Conservation (phyloP, 2,888 invertebrate species). For the Thera britannica region DNA sequence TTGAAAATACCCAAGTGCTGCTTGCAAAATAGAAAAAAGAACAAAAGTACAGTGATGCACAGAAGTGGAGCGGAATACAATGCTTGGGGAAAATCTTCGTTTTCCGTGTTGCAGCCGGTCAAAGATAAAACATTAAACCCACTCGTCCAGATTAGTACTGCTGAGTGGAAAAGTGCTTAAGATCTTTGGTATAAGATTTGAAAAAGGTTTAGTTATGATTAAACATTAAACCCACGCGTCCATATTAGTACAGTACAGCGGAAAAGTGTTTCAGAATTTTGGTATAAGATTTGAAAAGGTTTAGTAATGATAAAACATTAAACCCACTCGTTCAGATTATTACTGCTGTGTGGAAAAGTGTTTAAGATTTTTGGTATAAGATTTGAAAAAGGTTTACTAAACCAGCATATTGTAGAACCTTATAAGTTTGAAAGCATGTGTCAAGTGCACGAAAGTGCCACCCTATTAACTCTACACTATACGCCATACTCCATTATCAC, state of each 20-base stretch:
- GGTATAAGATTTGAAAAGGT: too few relatives aligned
- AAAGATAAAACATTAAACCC: conserved; percentile 25
- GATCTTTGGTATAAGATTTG: too few relatives aligned
- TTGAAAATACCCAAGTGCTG: conserved; percentile 14
- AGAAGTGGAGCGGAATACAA: conserved; percentile 22
- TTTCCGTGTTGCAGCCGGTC: conserved; percentile 22
- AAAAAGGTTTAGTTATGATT: too few relatives aligned
- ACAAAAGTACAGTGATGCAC: conserved; percentile 26
- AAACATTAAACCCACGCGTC: too few relatives aligned
- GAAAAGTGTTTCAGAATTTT: too few relatives aligned
- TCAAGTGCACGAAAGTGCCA: too few relatives aligned
- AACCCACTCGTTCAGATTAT: conserved; percentile 29
- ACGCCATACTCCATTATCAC: too few relatives aligned
- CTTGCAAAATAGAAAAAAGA: conserved; percentile 18
- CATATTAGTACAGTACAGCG: too few relatives aligned
- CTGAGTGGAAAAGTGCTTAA: conserved; percentile 25
- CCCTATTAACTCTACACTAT: too few relatives aligned
- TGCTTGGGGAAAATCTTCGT: conserved; percentile 23
- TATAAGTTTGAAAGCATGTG: too few relatives aligned
- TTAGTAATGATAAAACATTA: conserved; percentile 18
- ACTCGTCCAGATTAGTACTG: conserved; percentile 31
- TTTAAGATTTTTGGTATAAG: background rate
- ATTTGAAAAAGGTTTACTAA: too few relatives aligned
- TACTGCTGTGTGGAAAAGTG: conserved; percentile 30
- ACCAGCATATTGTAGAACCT: too few relatives aligned